phyloP scores from a whole-genome alignment of 2,888 invertebrate genomes.

The Sericinus montela region DNA sequence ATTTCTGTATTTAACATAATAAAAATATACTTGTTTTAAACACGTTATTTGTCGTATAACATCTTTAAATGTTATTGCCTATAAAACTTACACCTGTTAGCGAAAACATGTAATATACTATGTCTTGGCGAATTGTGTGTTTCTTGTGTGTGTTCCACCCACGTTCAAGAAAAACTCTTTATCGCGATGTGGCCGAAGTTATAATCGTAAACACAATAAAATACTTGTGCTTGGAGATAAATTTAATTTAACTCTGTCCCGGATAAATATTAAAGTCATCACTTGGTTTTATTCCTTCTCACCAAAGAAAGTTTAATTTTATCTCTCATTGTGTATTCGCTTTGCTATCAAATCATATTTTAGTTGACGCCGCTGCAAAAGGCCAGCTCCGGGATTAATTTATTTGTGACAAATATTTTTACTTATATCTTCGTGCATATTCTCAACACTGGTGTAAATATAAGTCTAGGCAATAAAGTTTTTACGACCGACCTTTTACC shows the following conservation, averaged over 20 bases:
- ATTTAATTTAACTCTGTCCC: conserved; percentile 36
- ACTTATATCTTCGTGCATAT: too few species aligned
- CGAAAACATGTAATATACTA: too few species aligned
- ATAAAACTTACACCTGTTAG: too few species aligned
- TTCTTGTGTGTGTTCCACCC: conserved; percentile 1
- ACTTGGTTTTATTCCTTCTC: conserved; percentile 42
- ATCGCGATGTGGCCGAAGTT: conserved; percentile 3
- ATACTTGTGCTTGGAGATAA: conserved; percentile 25
- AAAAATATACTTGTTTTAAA: too few species aligned
- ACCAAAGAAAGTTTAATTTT: conserved; percentile 52
- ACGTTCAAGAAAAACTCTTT: background rate
- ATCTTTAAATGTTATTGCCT: too few species aligned
- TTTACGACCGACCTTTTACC: too few species aligned
- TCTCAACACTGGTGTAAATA: too few species aligned
- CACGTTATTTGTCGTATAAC: too few species aligned
- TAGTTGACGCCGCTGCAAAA: conserved; percentile 38
- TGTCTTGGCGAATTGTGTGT: too few species aligned
- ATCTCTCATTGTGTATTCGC: conserved; percentile 54
- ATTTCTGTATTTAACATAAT: too few species aligned
- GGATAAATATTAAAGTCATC: conserved; percentile 41
- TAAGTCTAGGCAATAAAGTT: too few species aligned
- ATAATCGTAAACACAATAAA: conserved; percentile 7
- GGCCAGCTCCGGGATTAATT: conserved; percentile 23
- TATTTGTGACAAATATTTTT: conserved; percentile 19
- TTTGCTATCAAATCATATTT: conserved; percentile 53